These are phyloP conservation scores for Leucoraja erinaceus DNA, from an alignment of 2,113 vertebrate species.

Conservation along the genomic window DNA sequence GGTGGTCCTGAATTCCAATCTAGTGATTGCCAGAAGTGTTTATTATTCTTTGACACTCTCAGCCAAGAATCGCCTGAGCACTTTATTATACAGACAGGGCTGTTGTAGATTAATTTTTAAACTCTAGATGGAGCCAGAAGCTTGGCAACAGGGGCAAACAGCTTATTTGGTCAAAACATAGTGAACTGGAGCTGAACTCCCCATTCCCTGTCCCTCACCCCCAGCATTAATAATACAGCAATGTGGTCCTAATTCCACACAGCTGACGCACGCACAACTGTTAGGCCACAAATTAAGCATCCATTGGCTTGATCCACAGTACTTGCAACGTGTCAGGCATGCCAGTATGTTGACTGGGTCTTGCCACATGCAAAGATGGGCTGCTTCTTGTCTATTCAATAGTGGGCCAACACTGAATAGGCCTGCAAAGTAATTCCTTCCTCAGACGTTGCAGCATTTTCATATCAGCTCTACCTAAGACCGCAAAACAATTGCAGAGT, in stretches of 20 bases:
- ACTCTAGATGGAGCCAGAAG: constrained; percentile 25
- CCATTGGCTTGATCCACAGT: too few relatives aligned
- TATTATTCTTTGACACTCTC: not conserved
- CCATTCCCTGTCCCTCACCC: not conserved
- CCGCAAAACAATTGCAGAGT: too few relatives aligned
- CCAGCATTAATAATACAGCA: not conserved
- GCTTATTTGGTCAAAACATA: not conserved
- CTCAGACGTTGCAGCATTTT: too few relatives aligned
- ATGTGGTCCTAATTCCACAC: not conserved
- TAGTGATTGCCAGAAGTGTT: not conserved
- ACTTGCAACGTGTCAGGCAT: too few relatives aligned
- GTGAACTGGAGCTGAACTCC: not conserved
- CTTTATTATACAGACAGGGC: not conserved
- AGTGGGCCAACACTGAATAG: too few relatives aligned
- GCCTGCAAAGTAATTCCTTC: too few relatives aligned
- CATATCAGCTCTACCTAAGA: too few relatives aligned
- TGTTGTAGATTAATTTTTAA: not conserved
- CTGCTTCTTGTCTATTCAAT: too few relatives aligned
- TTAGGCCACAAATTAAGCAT: too few relatives aligned
- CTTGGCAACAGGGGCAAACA: not conserved
- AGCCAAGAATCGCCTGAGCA: not conserved
- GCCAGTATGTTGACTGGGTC: too few relatives aligned
- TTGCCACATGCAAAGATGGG: too few relatives aligned
- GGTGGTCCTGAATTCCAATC: too few relatives aligned
- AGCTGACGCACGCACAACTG: not conserved